These are phyloP conservation scores for Hipparchia semele DNA, from an alignment of 2,888 invertebrate species.

Conservation along the genomic window DNA sequence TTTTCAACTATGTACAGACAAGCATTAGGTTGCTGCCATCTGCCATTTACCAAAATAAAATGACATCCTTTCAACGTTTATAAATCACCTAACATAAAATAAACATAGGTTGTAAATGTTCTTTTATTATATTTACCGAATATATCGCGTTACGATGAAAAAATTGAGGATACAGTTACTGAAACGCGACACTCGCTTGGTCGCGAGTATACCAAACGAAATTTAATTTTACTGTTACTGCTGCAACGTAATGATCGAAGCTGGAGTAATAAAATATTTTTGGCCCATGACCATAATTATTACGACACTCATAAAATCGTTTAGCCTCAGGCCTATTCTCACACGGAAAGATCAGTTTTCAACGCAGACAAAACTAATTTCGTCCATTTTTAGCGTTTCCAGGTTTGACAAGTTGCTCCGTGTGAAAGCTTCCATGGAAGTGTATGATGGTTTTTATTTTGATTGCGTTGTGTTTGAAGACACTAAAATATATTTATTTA, in stretches of 20 bases:
- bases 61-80: slow-evolving; percentile 20
- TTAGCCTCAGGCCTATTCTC: too few relatives aligned
- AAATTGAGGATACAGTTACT: slow-evolving; percentile 52
- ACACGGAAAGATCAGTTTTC: too few relatives aligned
- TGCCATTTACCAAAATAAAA: neutral
- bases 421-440: too few relatives aligned
- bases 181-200: slow-evolving; percentile 41
- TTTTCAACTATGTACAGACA: too few relatives aligned
- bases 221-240: slow-evolving; percentile 39
- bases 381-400: too few relatives aligned
- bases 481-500: too few relatives aligned
- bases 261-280: slow-evolving; percentile 9
- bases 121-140: slow-evolving; percentile 54
- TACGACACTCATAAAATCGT: neutral
- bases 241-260: slow-evolving; percentile 14
- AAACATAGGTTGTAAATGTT: slow-evolving; percentile 52
- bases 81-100: slow-evolving; percentile 44
- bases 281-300: neutral
- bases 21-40: too few relatives aligned
- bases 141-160: slow-evolving; percentile 55
- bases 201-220: slow-evolving; percentile 43
- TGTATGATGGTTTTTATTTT: too few relatives aligned
- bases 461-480: too few relatives aligned
- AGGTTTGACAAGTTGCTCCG: too few relatives aligned
- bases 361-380: too few relatives aligned